Evolutionary conservation across 2,888 invertebrate species (phyloP).

Genomic region (Ypsolopha scabrella): DNA sequence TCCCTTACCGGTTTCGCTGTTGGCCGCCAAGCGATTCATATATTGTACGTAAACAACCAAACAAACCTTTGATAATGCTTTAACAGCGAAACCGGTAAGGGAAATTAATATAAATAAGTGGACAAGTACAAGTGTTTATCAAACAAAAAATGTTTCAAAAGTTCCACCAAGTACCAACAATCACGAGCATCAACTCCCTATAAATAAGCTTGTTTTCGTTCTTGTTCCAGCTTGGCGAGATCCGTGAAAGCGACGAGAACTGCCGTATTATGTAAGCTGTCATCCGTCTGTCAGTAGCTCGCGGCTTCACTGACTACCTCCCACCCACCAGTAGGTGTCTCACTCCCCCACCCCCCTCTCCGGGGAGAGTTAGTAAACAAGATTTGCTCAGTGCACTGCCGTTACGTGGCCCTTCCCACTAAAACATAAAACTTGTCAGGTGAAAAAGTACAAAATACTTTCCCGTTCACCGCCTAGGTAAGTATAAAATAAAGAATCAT

Average conservation of each 20-base stretch:
- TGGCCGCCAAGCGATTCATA: too few species aligned
- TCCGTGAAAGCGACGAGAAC: slow-evolving; percentile 57
- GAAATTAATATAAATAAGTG: too few species aligned
- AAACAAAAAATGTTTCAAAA: too few species aligned
- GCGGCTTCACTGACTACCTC: not conserved
- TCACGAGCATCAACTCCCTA: too few species aligned
- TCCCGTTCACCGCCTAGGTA: slow-evolving; percentile 15
- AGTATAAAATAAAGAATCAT: slow-evolving; percentile 7
- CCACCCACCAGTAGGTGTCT: slow-evolving; percentile 12
- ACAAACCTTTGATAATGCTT: too few species aligned
- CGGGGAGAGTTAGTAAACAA: not conserved
- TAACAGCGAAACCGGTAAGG: too few species aligned
- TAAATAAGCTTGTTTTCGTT: not conserved
- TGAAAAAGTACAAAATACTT: slow-evolving; percentile 47
- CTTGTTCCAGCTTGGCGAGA: slow-evolving; percentile 36
- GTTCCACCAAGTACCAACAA: too few species aligned
- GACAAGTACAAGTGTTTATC: too few species aligned
- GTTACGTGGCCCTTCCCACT: not conserved
- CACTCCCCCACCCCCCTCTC: slow-evolving; percentile 5
- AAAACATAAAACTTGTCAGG: slow-evolving; percentile 8
- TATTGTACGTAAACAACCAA: too few species aligned
- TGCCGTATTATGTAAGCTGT: slow-evolving; percentile 53
- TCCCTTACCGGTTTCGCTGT: too few species aligned
- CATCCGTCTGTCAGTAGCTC: not conserved
- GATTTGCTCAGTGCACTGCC: slow-evolving; percentile 1